Evolutionary conservation across 2,888 invertebrate genomes (phyloP), one percentile per base, ranked within the genome.

Genomic region (Cheilosia pagana): DNA sequence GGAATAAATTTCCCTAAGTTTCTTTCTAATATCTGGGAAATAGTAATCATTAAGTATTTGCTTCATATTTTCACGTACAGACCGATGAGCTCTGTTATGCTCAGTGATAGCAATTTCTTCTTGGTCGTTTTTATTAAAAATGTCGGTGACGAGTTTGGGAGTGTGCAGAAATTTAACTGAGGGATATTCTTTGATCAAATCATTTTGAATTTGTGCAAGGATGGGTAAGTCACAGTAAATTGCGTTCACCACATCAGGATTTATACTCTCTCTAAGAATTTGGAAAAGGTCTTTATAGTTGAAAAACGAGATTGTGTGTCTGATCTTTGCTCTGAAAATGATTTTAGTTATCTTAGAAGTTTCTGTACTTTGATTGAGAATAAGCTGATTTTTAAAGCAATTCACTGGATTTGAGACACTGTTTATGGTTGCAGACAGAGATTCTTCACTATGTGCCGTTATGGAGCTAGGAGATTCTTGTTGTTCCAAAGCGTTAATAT

Each of bases 31-130:
- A 28, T 72, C 19, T 6, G 43, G 72, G 39, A 72, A 62, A 28
- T 25, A 72, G 12, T 72, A 62, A 23, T 60, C 53, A n/a, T 28
- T 21, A 43, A 72, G 60, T 2, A 74, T 25, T 16, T 74, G 72
- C 21, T 63, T 21, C 23, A 48, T 31, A 52, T 65, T 57, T 50
- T 68, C 52, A 12, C 59, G 67, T 41, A 62, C 16, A 45, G 59
- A 55, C 19, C 79, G 52, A 67, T 57, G 52, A 63, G 70, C 65
- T 70, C 74, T 43, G 45, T 53, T 55, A 23, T 75, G 74, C 21
- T 75, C 48, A 19, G 23, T 16, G 35, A 25, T 25, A 8, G 55
- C 55, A 50, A 75, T 65, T 48, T 65, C 65, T 41, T 39, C 21
- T 19, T 75, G 65, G 19, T 75, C 55, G 45, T 28, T 53, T 55